These are phyloP conservation scores for Hyles lineata DNA, from an alignment of 2,888 invertebrate species.

Conservation along the genomic window DNA sequence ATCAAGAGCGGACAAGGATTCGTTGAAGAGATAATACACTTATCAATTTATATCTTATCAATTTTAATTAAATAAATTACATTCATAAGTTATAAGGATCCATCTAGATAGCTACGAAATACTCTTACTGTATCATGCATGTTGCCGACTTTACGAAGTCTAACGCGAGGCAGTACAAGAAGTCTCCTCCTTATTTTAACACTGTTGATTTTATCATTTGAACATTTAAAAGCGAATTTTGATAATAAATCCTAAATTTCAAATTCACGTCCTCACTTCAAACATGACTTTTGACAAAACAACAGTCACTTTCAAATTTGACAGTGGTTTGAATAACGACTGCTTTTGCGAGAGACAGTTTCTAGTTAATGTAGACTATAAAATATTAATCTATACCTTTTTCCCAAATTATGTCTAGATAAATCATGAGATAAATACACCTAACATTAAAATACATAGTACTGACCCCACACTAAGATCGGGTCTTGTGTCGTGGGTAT, in stretches of 20 bases:
- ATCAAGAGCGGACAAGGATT: too few relatives aligned
- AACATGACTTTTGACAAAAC: not conserved
- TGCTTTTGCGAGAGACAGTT: too few relatives aligned
- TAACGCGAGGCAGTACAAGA: not conserved
- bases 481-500: too few relatives aligned
- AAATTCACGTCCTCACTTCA: not conserved
- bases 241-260: conserved; percentile 21
- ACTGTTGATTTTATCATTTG: conserved; percentile 25
- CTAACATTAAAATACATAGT: too few relatives aligned
- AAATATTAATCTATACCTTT: not conserved
- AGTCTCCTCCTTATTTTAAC: conserved; percentile 7
- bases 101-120: too few relatives aligned
- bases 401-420: too few relatives aligned
- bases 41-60: too few relatives aligned
- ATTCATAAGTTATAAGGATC: too few relatives aligned
- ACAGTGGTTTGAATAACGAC: not conserved
- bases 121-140: conserved; percentile 73
- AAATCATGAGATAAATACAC: too few relatives aligned
- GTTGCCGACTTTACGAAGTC: conserved; percentile 41
- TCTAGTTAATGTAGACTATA: not conserved
- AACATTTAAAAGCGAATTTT: conserved; percentile 21
- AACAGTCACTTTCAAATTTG: not conserved
- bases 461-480: too few relatives aligned
- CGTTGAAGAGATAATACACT: too few relatives aligned
- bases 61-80: too few relatives aligned